A percentile compares a stretch with the other conserved stretches of the same genome.
phyloP scores from a whole-genome alignment of 1,140 invertebrate species.

The Orius insidiosus region DNA sequence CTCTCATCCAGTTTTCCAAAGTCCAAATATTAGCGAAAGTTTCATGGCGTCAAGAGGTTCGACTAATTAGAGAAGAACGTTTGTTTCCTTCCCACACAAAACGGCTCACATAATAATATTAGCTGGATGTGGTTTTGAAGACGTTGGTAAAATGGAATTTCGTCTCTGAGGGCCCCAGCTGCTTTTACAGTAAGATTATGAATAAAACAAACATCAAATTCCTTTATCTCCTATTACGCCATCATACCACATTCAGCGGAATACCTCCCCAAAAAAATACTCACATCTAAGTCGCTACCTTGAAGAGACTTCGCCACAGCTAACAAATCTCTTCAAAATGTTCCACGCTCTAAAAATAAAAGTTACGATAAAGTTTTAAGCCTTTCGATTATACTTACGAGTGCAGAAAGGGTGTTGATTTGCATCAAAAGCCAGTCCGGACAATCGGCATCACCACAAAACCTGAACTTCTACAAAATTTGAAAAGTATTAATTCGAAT shows the following conservation, averaged over 20 bases:
- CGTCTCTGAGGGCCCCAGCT: too few relatives aligned
- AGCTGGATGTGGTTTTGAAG: too few relatives aligned
- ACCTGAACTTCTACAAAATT: constrained; percentile 52
- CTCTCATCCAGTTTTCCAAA: too few relatives aligned
- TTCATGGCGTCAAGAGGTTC: too few relatives aligned
- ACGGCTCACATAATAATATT: too few relatives aligned
- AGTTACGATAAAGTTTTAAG: background rate
- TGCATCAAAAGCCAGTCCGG: constrained; percentile 74
- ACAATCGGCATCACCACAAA: constrained; percentile 71
- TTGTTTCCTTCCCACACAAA: too few relatives aligned
- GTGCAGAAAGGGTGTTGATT: constrained; percentile 55
- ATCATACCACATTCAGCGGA: background rate
- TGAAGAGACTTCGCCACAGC: constrained; percentile 41
- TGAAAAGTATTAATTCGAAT: too few relatives aligned
- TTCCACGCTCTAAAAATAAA: constrained; percentile 36
- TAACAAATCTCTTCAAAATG: constrained; percentile 52
- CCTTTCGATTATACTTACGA: constrained; percentile 30
- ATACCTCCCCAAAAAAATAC: constrained; percentile 18
- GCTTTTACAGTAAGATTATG: background rate
- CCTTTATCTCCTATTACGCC: background rate
- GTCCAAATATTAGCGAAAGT: too few relatives aligned
- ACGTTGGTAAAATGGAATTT: too few relatives aligned
- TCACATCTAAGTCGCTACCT: constrained; percentile 41
- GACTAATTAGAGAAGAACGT: too few relatives aligned
- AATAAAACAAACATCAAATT: background rate